Percentiles rank a stretch among this genome's conserved stretches.
Conservation (phyloP, 2,797 vertebrate species). For the Lithobates pipiens region DNA sequence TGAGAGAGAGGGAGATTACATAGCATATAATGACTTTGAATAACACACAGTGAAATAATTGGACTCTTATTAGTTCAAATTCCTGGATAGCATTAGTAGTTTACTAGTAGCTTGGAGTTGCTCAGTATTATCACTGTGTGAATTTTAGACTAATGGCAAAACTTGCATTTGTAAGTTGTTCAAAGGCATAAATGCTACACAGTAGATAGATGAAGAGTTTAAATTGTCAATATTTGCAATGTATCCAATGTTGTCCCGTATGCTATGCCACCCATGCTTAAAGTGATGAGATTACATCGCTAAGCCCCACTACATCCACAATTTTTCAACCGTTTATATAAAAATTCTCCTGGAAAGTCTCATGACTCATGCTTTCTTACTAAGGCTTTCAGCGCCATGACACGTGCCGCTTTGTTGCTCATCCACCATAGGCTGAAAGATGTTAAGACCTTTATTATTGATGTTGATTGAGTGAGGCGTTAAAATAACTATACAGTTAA, state of each 20-base stretch:
- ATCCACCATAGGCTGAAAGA: background rate
- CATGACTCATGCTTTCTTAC: background rate
- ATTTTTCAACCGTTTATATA: background rate
- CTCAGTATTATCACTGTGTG: no score
- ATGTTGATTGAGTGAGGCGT: conserved; percentile 10
- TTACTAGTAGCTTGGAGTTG: no score
- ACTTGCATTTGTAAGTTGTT: no score
- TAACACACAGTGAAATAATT: no score
- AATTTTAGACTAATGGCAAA: no score
- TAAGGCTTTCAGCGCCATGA: background rate
- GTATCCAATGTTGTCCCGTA: background rate
- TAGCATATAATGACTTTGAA: no score
- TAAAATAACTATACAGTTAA: background rate
- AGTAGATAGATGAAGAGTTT: no score
- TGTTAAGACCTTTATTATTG: conserved; percentile 20
- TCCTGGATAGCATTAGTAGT: no score
- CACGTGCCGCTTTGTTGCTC: conserved; percentile 2
- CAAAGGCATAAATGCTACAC: no score
- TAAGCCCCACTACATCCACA: background rate
- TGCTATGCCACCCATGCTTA: background rate
- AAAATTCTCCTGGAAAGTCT: background rate
- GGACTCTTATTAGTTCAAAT: no score
- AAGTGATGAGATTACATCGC: background rate
- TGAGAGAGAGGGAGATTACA: no score
- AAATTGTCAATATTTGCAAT: background rate